Conservation (phyloP, 2,113 vertebrate genomes). For the Ictalurus furcatus region DNA sequence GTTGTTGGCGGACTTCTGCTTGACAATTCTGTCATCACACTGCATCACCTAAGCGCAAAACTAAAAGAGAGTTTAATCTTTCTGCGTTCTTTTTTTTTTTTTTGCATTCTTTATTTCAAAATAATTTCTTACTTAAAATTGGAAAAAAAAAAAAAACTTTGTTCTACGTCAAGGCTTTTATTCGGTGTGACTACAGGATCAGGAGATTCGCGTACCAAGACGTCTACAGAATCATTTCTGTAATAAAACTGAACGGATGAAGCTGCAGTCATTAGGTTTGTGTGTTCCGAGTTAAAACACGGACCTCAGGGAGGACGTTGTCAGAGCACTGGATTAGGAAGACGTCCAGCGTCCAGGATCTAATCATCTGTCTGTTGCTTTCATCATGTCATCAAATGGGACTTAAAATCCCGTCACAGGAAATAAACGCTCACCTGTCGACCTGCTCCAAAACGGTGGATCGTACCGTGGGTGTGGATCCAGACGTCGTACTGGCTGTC, state of each 20-base stretch:
- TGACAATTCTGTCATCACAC: slow-evolving; percentile 14
- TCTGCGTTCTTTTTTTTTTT: too few relatives aligned
- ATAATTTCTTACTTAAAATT: too few relatives aligned
- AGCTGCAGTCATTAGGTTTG: too few relatives aligned
- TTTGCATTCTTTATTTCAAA: too few relatives aligned
- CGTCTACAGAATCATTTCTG: too few relatives aligned
- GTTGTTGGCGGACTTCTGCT: neutral
- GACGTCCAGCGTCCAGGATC: neutral
- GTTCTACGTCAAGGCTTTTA: too few relatives aligned
- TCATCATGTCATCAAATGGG: neutral
- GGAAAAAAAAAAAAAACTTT: too few relatives aligned
- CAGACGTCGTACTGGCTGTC: neutral
- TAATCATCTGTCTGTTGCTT: neutral
- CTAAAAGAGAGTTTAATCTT: too few relatives aligned
- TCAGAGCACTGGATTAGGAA: neutral
- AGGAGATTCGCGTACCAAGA: too few relatives aligned
- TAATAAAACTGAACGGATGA: neutral
- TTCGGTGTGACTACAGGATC: too few relatives aligned
- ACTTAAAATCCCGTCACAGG: neutral
- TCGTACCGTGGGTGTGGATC: neutral
- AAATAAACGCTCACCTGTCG: neutral
- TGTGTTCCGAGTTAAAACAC: neutral
- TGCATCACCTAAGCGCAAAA: neutral
- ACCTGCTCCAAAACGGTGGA: neutral
- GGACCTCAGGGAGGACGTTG: neutral